Evolutionary conservation across 2,888 invertebrate genomes (phyloP), one percentile per base, ranked within the genome.

Genomic region (Phaedon cochleariae): DNA sequence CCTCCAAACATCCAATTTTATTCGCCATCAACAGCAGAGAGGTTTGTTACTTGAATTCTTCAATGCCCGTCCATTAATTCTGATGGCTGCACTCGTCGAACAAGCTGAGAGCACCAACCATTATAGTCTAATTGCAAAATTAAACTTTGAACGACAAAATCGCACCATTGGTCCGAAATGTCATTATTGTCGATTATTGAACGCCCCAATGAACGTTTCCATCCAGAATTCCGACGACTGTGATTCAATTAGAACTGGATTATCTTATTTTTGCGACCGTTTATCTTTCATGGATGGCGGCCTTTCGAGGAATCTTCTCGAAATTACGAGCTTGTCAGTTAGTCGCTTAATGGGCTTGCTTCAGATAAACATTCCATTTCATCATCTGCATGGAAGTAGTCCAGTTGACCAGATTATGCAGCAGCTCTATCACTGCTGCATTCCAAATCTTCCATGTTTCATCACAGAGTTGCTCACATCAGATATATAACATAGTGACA

Each of bases 61-160:
- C 41, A 41, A 41, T 41, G 41, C n/a, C 41, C 15, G 6, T 41
- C 41, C 1, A 41, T 41, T 41, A 41, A 41, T 41, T 41, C 15
- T 15, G 41, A 15, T 41, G 41, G 15, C 41, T 15, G 1, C 1
- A 15, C 41, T 41, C 41, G 7, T 41, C 15, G 41, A 15, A 41
- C n/a, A 15, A 2, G 15, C 7, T 4, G 41, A 41, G 41, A 41
- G 41, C 41, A 41, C 41, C 15, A 71, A 72, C 76, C 78, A 79
- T 79, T 79, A 78, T 74, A 73, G 68, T 69, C 74, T 76, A 77
- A 78, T 78, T 76, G 76, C 74, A 73, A 78, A 79, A 77, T 78
- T 77, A 77, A 78, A 78, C 76, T 77, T 77, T 73, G 72, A 71
- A 73, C 73, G 75, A 77, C 77, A 75, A 77, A 77, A 76, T 77